Evolutionary conservation across 2,113 vertebrate species (phyloP).

Genomic region (Cavia porcellus): DNA sequence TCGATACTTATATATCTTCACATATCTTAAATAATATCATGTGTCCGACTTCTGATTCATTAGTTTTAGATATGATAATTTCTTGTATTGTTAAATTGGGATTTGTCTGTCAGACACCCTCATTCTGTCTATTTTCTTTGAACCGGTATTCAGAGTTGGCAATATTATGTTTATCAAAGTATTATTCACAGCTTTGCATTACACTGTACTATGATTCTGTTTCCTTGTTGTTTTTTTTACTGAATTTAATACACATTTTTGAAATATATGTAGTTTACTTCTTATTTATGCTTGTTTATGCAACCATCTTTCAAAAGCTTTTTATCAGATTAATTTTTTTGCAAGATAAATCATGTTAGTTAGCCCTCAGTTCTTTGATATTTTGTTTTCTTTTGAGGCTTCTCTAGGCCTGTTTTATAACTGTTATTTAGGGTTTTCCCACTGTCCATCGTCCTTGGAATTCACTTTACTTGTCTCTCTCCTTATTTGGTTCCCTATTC

Average conservation of each 20-base stretch:
- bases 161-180: background rate
- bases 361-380: background rate
- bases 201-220: background rate
- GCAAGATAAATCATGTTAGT: background rate
- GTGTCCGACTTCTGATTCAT: background rate
- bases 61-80: slow-evolving; percentile 1
- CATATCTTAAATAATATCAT: slow-evolving; percentile 25
- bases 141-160: background rate
- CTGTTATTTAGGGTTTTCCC: background rate
- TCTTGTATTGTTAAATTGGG: background rate
- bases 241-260: background rate
- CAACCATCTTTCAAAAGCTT: slow-evolving; percentile 30
- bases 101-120: background rate
- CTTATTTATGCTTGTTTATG: background rate
- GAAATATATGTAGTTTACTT: background rate
- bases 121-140: background rate
- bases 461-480: slow-evolving; percentile 30
- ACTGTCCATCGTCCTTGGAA: background rate
- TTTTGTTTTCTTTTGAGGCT: slow-evolving; percentile 17
- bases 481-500: background rate
- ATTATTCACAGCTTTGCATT: background rate
- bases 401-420: background rate
- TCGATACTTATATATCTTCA: background rate
- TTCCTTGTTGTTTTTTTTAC: slow-evolving; percentile 16
- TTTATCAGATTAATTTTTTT: slow-evolving; percentile 23